Evolutionary conservation across 2,113 vertebrate species (phyloP).

Genomic region (Lagopus muta): DNA sequence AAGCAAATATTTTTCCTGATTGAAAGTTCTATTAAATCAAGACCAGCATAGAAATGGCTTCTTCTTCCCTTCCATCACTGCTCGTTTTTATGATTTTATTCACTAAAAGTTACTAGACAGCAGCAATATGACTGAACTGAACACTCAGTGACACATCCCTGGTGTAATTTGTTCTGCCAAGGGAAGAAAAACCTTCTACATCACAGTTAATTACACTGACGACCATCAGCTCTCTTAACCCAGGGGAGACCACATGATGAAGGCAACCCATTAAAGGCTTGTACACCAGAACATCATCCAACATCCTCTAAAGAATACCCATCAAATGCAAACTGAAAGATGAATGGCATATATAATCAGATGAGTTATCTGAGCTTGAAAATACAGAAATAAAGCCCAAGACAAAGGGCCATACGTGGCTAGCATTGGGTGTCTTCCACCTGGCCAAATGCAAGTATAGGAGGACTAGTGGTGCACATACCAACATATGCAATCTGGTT

Average conservation of each 20-base stretch:
- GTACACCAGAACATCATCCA: neutral
- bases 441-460: too few relatives aligned
- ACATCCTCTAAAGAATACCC: neutral
- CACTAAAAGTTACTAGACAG: neutral
- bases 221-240: neutral
- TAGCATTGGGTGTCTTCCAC: neutral
- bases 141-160: neutral
- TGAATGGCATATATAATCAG: neutral
- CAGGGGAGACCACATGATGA: neutral
- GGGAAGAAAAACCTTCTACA: neutral
- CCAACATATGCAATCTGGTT: neutral
- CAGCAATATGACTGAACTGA: neutral
- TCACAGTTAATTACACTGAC: too few relatives aligned
- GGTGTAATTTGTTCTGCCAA: neutral
- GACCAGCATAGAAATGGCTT: neutral
- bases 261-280: neutral
- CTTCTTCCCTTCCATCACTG: neutral
- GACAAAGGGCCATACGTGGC: neutral
- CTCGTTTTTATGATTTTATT: neutral
- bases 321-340: neutral
- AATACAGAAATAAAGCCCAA: neutral
- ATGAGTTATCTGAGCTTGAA: neutral
- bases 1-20: neutral
- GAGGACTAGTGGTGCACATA: rapidly evolving
- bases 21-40: neutral